Conservation (phyloP, 2,888 invertebrate species). For the Acrobasis repandana region DNA sequence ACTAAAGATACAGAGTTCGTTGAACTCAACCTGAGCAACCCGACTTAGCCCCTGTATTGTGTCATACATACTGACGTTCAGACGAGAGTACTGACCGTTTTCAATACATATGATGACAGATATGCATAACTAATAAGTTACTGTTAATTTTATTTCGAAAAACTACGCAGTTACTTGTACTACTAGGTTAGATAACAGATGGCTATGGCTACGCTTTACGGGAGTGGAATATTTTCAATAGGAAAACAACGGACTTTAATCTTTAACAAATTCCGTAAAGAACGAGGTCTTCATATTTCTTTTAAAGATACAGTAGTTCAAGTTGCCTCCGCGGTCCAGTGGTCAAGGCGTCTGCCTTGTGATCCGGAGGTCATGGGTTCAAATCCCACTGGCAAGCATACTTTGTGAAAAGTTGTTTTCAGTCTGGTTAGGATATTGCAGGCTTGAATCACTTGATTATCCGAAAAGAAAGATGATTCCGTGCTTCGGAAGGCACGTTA, state of each 20-base stretch:
- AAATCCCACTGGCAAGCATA: too few relatives aligned
- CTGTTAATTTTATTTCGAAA: constrained; percentile 22
- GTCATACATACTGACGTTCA: constrained; percentile 21
- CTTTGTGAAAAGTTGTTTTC: too few relatives aligned
- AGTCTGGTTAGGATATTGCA: too few relatives aligned
- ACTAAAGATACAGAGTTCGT: constrained; percentile 26
- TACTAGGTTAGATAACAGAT: constrained; percentile 1
- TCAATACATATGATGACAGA: constrained; percentile 19
- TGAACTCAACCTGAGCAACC: constrained; percentile 32
- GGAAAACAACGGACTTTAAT: not conserved
- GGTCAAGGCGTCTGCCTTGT: too few relatives aligned
- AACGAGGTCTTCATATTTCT: not conserved
- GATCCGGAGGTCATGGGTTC: too few relatives aligned
- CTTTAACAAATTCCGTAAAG: not conserved
- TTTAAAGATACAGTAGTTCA: too few relatives aligned
- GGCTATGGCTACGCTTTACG: constrained; percentile 1
- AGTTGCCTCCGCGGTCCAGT: too few relatives aligned
- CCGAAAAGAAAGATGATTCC: too few relatives aligned
- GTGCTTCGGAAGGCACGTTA: too few relatives aligned
- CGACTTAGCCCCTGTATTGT: constrained; percentile 27
- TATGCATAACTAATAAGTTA: constrained; percentile 21
- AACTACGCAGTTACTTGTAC: constrained; percentile 1
- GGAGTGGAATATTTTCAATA: constrained; percentile 3
- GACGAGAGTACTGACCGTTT: constrained; percentile 24
- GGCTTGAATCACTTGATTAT: too few relatives aligned